Base-by-base conservation (phyloP, 2,797 vertebrate species). In the Chloroceryle amazona region DNA sequence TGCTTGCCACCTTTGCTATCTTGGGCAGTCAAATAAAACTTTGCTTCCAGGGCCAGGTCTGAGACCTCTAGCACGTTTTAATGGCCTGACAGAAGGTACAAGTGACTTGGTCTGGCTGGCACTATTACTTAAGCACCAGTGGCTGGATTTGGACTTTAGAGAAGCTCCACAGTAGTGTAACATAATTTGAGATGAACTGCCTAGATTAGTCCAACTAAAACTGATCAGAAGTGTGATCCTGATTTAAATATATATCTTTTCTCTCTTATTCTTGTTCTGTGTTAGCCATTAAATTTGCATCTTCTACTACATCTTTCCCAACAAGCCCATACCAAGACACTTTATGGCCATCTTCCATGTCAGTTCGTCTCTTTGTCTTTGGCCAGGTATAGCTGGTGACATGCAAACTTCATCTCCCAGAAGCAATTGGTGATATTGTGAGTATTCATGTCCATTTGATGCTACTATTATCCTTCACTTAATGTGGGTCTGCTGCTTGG, bases 1-100 rank as follows among this genome's bases (percentile, higher is more conserved):
- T 75, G 90, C 91, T 90, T 96, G 93, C 89, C 94, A 91, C 93
- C 94, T 91, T 89, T 0, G 0, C 81, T 94, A 94, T 81, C 91
- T 91, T 10, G 1, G 17, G 39, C 20, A 6, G 42, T 68, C 81
- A 82, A 52, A 90, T 83, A 81, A 95, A 97, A 85, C 42, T 47
- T 15, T n/a, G 90, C 28, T 37, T 96, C 39, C 60, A 14, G 75
- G 73, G 72, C 60, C 88, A 82, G 79, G 57, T 55, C 81, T 83
- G 75, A 55, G 94, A 91, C 78, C 86, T 92, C 39, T 63, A 63
- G 73, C 80, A 47, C 2, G 31, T 93, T 90, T 93, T 74, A 82
- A 70, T 1, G 5, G 39, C 75, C 74, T 86, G 82, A 75, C 41
- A 81, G 81, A 84, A 81, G 86, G 86, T 91, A 90, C 8, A 4